These are phyloP conservation scores for Ennomos quercinarius DNA, from an alignment of 2,888 invertebrate genomes.

Conservation along the genomic window DNA sequence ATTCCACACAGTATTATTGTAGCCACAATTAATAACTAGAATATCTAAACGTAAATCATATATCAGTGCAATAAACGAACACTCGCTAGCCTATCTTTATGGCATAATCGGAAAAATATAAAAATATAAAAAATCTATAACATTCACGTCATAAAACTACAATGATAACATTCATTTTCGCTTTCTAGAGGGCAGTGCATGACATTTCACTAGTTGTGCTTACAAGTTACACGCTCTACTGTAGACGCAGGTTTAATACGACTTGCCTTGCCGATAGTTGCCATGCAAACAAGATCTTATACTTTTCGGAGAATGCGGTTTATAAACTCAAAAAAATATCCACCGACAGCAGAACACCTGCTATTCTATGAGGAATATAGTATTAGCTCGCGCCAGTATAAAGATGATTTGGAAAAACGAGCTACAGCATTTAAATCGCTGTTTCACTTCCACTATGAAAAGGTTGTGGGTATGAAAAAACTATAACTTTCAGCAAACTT, in stretches of 20 bases:
- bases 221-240: conserved; percentile 50
- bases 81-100: conserved; percentile 32
- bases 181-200: conserved; percentile 51
- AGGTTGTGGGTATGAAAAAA: too few species aligned
- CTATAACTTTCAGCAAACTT: too few species aligned
- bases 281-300: conserved; percentile 1
- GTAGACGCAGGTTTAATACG: conserved; percentile 48
- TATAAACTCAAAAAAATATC: too few species aligned
- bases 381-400: too few species aligned
- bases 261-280: conserved; percentile 45
- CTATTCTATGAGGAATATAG: too few species aligned
- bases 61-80: conserved; percentile 34
- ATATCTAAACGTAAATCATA: conserved; percentile 30
- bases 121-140: conserved; percentile 33
- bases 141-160: conserved; percentile 35
- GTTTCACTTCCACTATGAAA: neutral
- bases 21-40: conserved; percentile 12
- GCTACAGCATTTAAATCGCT: too few species aligned
- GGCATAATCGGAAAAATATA: conserved; percentile 25
- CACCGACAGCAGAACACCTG: too few species aligned
- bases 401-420: neutral
- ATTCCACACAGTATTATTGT: neutral
- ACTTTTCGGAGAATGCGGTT: too few species aligned
- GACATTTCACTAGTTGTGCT: conserved; percentile 59
- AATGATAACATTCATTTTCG: conserved; percentile 39